phyloP scores from a whole-genome alignment of 2,113 vertebrate genomes.

The Fregata magnificens region DNA sequence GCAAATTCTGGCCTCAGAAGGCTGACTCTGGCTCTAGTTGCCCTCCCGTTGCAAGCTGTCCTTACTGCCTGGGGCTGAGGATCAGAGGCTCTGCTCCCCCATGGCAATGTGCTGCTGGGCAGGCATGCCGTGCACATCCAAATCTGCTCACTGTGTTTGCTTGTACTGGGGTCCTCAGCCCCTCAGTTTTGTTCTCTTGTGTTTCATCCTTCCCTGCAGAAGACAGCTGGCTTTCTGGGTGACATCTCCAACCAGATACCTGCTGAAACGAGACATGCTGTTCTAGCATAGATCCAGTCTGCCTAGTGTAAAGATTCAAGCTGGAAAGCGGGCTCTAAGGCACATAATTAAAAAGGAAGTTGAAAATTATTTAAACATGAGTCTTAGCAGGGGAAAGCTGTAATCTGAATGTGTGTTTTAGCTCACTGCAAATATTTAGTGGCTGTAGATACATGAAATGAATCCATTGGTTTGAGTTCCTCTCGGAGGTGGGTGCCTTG shows the following conservation, averaged over 20 bases:
- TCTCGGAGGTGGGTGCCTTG: background rate
- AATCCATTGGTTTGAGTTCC: background rate
- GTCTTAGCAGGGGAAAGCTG: background rate
- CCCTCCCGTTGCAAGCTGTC: background rate
- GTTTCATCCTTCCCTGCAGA: background rate
- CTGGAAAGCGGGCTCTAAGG: background rate
- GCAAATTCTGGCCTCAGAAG: background rate
- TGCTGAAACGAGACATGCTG: background rate
- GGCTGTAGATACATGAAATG: background rate
- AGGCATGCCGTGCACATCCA: background rate
- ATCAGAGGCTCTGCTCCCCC: background rate
- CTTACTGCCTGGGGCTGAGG: background rate
- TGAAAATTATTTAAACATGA: constrained; percentile 20
- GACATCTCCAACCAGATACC: background rate
- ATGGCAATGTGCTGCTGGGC: background rate
- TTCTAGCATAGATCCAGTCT: background rate
- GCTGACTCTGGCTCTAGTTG: background rate
- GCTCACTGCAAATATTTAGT: constrained; percentile 4
- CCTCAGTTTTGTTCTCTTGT: background rate
- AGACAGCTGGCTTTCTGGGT: background rate
- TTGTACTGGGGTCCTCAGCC: background rate
- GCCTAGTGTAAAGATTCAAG: background rate
- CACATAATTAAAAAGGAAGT: constrained; percentile 12
- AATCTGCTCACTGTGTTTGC: background rate
- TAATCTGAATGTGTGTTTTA: constrained; percentile 7